Conservation (phyloP, 1,140 invertebrate species). For the Nephotettix cincticeps region DNA sequence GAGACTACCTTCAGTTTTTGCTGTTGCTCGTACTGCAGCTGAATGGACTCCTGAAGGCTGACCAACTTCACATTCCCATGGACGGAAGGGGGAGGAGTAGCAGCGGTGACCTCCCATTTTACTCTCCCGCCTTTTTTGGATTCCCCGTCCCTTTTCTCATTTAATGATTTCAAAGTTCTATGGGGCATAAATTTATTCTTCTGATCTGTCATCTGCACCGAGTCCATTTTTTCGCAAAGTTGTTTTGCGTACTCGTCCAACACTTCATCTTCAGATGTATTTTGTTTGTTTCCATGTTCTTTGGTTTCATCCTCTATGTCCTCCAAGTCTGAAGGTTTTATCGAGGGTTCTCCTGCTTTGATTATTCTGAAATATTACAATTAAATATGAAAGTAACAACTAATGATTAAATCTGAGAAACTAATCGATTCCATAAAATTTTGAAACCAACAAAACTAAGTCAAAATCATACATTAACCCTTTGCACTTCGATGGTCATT, state of each 20-base stretch:
- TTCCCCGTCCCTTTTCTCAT: constrained; percentile 52
- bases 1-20: constrained; percentile 49
- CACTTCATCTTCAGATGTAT: constrained; percentile 6
- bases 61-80: constrained; percentile 56
- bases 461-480: too few species aligned
- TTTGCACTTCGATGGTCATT: too few species aligned
- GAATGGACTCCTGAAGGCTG: constrained; percentile 57
- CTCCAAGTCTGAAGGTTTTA: constrained; percentile 60
- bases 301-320: constrained; percentile 49
- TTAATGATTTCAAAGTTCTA: constrained; percentile 61
- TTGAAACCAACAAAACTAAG: too few species aligned
- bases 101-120: constrained; percentile 68
- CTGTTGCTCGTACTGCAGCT: constrained; percentile 53
- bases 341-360: constrained; percentile 54
- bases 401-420: too few species aligned
- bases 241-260: constrained; percentile 52
- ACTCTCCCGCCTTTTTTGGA: constrained; percentile 53
- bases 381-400: too few species aligned
- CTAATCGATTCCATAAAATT: too few species aligned
- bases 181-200: constrained; percentile 58
- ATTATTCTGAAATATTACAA: constrained; percentile 48
- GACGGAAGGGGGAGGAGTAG: constrained; percentile 57
- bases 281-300: background rate
- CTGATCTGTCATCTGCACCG: constrained; percentile 43
- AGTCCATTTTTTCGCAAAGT: constrained; percentile 58